Evolutionary conservation across 2,113 vertebrate genomes (phyloP).

Genomic region (Phalacrocorax brasilianus): DNA sequence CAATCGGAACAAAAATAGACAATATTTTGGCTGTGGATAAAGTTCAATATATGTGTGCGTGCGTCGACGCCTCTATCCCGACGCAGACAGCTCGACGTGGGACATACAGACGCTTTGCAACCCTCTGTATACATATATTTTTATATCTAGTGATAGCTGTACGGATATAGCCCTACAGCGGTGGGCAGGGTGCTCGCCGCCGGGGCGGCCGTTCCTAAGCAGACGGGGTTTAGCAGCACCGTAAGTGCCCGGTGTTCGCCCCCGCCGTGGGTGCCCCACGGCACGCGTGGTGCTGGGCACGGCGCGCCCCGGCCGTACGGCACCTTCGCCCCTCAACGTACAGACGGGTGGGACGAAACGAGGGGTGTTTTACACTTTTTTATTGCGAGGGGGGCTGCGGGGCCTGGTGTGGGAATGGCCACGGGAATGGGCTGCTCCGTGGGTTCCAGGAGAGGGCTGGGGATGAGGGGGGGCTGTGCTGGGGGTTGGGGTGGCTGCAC

Average conservation of each 20-base stretch:
- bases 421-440: no score
- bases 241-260: rapidly evolving
- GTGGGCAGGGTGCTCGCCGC: not conserved
- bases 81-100: not conserved
- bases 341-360: rapidly evolving
- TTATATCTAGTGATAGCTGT: no score
- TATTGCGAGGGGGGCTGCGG: rapidly evolving
- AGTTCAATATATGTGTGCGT: rapidly evolving
- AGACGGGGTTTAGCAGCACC: rapidly evolving
- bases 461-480: no score
- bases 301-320: not conserved
- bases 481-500: not conserved
- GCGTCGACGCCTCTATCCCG: not conserved
- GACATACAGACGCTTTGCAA: rapidly evolving
- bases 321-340: rapidly evolving
- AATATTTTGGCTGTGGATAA: not conserved
- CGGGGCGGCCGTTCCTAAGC: rapidly evolving
- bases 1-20: rapidly evolving
- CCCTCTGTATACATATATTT: rapidly evolving
- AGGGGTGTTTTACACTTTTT: not conserved
- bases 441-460: not conserved
- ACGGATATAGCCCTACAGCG: no score
- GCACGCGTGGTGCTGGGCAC: not conserved
- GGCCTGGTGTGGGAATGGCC: not conserved
- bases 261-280: not conserved